Percentiles rank a stretch among this genome's conserved stretches.
phyloP scores from a whole-genome alignment of 2,797 vertebrate genomes.

The Takifugu ocellatus region DNA sequence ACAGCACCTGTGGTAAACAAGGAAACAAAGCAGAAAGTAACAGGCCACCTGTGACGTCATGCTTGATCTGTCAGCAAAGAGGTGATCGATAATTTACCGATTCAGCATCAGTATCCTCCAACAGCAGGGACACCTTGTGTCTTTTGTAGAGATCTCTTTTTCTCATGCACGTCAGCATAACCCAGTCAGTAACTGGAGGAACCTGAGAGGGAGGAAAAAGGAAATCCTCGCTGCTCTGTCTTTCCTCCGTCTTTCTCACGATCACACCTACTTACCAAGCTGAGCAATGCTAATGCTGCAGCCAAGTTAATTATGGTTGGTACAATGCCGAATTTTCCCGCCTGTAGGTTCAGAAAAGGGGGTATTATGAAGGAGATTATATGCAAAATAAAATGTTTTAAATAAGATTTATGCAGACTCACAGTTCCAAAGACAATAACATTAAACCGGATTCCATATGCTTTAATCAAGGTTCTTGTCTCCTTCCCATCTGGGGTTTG shows the following conservation, averaged over 20 bases:
- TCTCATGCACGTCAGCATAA: slow-evolving; percentile 80
- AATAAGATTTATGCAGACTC: slow-evolving; percentile 29
- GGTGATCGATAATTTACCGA: slow-evolving; percentile 28
- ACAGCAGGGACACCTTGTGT: slow-evolving; percentile 80
- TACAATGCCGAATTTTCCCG: slow-evolving; percentile 87
- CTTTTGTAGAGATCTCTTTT: slow-evolving; percentile 79
- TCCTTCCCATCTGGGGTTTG: slow-evolving; percentile 64
- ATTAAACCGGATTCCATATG: slow-evolving; percentile 88
- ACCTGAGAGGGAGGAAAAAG: slow-evolving; percentile 60
- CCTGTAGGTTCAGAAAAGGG: slow-evolving; percentile 65
- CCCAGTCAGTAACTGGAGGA: slow-evolving; percentile 78
- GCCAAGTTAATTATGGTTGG: slow-evolving; percentile 91
- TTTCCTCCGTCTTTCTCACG: not conserved
- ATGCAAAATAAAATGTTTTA: not conserved
- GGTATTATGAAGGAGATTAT: not conserved
- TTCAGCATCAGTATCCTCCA: slow-evolving; percentile 52
- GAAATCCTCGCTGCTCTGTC: fast-evolving
- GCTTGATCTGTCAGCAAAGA: not conserved
- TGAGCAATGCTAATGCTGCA: slow-evolving; percentile 83
- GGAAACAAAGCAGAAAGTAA: not conserved
- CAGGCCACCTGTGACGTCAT: not conserved
- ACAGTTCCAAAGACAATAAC: slow-evolving; percentile 89
- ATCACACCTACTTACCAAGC: slow-evolving; percentile 77
- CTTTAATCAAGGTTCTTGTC: slow-evolving; percentile 83
- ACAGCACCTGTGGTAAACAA: slow-evolving; percentile 29